Conservation (phyloP, 2,113 vertebrate genomes). For the Rousettus leschenaultii region DNA sequence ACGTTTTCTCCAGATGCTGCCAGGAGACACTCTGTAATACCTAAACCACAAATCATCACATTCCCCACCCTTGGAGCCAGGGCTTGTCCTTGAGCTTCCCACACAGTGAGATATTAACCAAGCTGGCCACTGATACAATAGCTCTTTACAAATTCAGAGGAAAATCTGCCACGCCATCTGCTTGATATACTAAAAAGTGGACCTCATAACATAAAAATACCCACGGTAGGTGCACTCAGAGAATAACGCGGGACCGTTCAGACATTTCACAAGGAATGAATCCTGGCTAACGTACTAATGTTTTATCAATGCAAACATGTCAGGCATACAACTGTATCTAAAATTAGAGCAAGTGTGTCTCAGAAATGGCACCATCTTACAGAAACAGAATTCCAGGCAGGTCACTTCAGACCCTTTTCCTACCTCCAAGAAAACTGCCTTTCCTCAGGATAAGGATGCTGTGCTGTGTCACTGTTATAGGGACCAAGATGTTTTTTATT, state of each 20-base stretch:
- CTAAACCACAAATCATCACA: slow-evolving; percentile 80
- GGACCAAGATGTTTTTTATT: neutral
- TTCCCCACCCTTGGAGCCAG: slow-evolving; percentile 72
- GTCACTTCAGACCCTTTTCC: neutral
- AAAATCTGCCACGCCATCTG: slow-evolving; percentile 55
- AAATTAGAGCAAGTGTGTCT: slow-evolving; percentile 49
- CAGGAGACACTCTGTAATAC: slow-evolving; percentile 81
- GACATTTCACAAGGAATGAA: slow-evolving; percentile 36
- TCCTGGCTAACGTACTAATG: slow-evolving; percentile 63
- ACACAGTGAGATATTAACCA: slow-evolving; percentile 67
- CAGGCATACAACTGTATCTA: neutral
- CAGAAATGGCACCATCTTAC: slow-evolving; percentile 50
- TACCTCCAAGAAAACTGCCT: slow-evolving; percentile 42
- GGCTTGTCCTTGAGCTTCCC: slow-evolving; percentile 65
- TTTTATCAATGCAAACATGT: slow-evolving; percentile 45
- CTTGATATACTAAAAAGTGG: slow-evolving; percentile 46
- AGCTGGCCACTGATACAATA: slow-evolving; percentile 76
- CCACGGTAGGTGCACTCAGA: neutral
- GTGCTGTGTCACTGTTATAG: slow-evolving; percentile 28
- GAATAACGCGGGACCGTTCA: neutral
- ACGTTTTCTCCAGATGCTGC: slow-evolving; percentile 73
- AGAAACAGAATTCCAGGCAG: slow-evolving; percentile 59
- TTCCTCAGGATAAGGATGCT: slow-evolving; percentile 51
- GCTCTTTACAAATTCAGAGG: slow-evolving; percentile 66
- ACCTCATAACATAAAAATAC: slow-evolving; percentile 59